These are phyloP conservation scores for Whitmania pigra DNA, from an alignment of 1,140 invertebrate species.

Conservation along the genomic window DNA sequence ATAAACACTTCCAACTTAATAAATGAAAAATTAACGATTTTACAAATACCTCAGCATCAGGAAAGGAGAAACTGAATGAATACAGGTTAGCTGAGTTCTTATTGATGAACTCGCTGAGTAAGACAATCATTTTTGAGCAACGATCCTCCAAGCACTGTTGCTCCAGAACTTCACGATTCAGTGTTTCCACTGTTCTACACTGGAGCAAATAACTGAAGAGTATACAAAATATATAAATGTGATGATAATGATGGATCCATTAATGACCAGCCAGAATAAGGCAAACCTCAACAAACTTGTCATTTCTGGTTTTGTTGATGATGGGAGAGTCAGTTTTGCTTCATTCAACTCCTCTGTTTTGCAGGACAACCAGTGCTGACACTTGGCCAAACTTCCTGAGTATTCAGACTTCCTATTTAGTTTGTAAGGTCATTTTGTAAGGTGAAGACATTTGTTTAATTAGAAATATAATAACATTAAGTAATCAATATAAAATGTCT, in stretches of 20 bases:
- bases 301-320: too few species aligned
- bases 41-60: too few species aligned
- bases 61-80: too few species aligned
- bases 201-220: not conserved
- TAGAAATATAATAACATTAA: too few species aligned
- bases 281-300: too few species aligned
- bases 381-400: not conserved
- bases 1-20: too few species aligned
- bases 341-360: not conserved
- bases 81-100: not conserved
- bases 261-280: too few species aligned
- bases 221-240: not conserved
- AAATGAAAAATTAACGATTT: too few species aligned
- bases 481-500: too few species aligned
- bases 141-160: slow-evolving; percentile 8
- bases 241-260: too few species aligned
- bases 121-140: not conserved
- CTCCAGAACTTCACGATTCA: not conserved
- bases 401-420: not conserved
- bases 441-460: too few species aligned
- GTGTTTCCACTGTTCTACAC: not conserved
- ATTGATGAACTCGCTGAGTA: not conserved
- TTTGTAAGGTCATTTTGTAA: too few species aligned
- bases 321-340: not conserved
- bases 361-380: slow-evolving; percentile 10